phyloP scores from a whole-genome alignment of 37 sponge, comb jelly and placozoan species.

The Aphrocallistes beatrix region DNA sequence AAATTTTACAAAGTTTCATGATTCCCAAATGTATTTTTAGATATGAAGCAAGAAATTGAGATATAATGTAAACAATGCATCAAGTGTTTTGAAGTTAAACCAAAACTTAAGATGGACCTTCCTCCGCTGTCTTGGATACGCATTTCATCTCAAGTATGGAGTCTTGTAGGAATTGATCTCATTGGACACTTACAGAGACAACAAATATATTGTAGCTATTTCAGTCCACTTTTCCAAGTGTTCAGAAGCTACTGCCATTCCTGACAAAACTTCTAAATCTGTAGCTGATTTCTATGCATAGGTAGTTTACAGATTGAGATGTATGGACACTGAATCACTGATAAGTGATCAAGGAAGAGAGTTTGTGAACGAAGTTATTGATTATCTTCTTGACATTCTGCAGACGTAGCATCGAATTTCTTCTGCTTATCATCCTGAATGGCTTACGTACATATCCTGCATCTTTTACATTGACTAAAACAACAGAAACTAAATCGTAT shows the following conservation, averaged over 20 bases:
- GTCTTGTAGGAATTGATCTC: not conserved
- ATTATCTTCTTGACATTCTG: not conserved
- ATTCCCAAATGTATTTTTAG: not conserved
- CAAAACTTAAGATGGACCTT: not conserved
- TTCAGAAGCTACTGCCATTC: constrained; percentile 10
- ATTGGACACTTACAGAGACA: not conserved
- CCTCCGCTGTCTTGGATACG: not conserved
- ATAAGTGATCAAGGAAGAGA: constrained; percentile 30
- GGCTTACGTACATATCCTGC: no score
- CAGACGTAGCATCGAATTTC: constrained; percentile 22
- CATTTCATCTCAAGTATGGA: not conserved
- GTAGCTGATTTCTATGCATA: not conserved
- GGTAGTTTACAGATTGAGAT: constrained; percentile 19
- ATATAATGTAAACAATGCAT: not conserved
- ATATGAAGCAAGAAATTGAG: not conserved
- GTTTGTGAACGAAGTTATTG: constrained; percentile 24
- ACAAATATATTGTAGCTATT: not conserved
- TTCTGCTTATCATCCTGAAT: constrained; percentile 24
- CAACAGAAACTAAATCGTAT: no score
- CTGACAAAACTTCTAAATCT: not conserved
- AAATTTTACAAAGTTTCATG: not conserved
- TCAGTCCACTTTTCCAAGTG: constrained; percentile 4
- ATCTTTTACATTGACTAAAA: no score
- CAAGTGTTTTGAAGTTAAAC: not conserved
- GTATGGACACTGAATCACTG: not conserved